Base-by-base conservation (phyloP, 2,113 vertebrate genomes). In the Pleuronectes platessa region DNA sequence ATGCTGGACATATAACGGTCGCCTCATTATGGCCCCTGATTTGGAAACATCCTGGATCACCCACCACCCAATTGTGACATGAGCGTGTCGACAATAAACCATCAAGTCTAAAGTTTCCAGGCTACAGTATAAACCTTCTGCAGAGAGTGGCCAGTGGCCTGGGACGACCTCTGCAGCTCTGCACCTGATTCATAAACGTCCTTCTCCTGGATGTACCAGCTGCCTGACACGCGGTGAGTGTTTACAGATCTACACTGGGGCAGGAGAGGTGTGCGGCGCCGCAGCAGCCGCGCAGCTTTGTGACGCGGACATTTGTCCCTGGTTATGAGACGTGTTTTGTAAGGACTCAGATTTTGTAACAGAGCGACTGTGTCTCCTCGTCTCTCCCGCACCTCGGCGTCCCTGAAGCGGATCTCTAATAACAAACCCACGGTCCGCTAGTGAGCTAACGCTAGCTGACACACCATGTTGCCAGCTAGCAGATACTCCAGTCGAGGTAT, bases 401-500 rank as follows among this genome's bases (percentile, higher is more conserved):
- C n/a, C 37, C 27, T 3, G 61, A 18, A n/a, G 4, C 27, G 45
- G 17, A 8, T 37, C 8, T 2, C 0, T 40, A 2, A 45, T 49
- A 37, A 15, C 40, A 0, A 54, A 24, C 0, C 14, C 7, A 10
- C 13, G 54, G 79, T 40, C 7, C 11, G 56, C 71, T 55, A 21
- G 67, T 64, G 69, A 68, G 21, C n/a, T 37, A 14, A 40, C 68
- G 13, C 45, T 27, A 56, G 83, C 79, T 69, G 69, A 74, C 64
- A 63, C 54, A 83, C 3, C 10, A 95, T 95, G 94, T 92, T 95
- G 79, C 93, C 92, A 73, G 93, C 91, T 18, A 74, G 89, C 89
- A 94, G 93, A 88, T 93, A 92, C 60, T 85, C 92, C 1, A 62
- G 88, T 56, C 89, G 89, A 92, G 94, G 94, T 94, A 91, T n/a